Conservation (phyloP, 2,888 invertebrate species). For the Drosophila leonis region DNA sequence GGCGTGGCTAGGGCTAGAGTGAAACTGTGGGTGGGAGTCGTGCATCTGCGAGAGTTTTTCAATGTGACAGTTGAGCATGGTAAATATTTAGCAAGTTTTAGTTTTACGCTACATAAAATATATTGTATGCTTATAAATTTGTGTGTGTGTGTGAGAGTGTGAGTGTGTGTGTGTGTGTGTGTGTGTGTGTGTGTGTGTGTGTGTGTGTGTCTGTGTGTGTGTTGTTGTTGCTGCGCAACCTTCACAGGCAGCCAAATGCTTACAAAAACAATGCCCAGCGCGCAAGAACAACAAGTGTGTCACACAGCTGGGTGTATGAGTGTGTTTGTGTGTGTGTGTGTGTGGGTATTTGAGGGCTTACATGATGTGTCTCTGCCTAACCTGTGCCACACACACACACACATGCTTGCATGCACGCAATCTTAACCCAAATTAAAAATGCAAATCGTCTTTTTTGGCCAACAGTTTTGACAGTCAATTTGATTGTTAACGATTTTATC, state of each 20-base stretch:
- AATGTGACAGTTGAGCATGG: constrained; percentile 68
- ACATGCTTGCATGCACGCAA: constrained; percentile 14
- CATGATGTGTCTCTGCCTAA: constrained; percentile 7
- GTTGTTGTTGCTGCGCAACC: constrained; percentile 38
- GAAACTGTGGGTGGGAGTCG: constrained; percentile 1
- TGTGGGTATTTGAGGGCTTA: background rate
- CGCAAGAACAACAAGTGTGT: constrained; percentile 62
- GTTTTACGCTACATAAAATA: constrained; percentile 69
- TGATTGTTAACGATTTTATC: constrained; percentile 48
- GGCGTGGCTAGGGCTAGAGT: constrained; percentile 8
- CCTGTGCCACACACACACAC: constrained; percentile 8
- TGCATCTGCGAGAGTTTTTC: constrained; percentile 51
- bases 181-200: constrained; percentile 3
- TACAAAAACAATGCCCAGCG: constrained; percentile 41
- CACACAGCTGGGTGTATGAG: constrained; percentile 22
- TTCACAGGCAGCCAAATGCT: constrained; percentile 56
- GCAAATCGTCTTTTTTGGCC: constrained; percentile 56
- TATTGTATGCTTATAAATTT: constrained; percentile 41
- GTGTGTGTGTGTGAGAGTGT: background rate
- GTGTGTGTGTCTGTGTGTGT: constrained; percentile 4
- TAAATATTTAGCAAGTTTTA: constrained; percentile 65
- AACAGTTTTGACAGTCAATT: constrained; percentile 63
- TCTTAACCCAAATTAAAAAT: constrained; percentile 64
- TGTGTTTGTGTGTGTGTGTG: background rate
- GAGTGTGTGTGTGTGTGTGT: background rate